Evolutionary conservation across 1,140 invertebrate genomes (phyloP).

Genomic region (Aphidius ervi): DNA sequence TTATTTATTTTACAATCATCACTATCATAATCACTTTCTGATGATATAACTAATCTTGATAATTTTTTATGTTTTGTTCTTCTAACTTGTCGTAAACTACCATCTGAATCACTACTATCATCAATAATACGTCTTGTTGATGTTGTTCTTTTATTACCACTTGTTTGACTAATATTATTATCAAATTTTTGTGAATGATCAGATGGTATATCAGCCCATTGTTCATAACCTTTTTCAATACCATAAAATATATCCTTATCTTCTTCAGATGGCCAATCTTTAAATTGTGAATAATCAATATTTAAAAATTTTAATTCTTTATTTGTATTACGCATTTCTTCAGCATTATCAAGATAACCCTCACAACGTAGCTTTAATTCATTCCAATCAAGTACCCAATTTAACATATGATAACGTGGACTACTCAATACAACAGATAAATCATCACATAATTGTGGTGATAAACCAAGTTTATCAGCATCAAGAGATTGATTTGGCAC

Average conservation of each 20-base stretch:
- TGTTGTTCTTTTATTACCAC: conserved; percentile 36
- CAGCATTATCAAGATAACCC: conserved; percentile 58
- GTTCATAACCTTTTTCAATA: conserved; percentile 59
- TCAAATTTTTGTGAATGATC: conserved; percentile 47
- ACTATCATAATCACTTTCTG: conserved; percentile 52
- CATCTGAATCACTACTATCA: conserved; percentile 46
- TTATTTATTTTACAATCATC: conserved; percentile 27
- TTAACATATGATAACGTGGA: conserved; percentile 60
- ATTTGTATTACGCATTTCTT: conserved; percentile 57
- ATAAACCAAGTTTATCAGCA: conserved; percentile 55
- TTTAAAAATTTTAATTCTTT: conserved; percentile 63
- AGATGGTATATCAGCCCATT: conserved; percentile 46
- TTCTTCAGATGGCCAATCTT: conserved; percentile 55
- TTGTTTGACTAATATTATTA: conserved; percentile 38
- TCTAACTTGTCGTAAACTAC: conserved; percentile 35
- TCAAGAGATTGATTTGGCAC: conserved; percentile 52
- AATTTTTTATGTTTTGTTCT: conserved; percentile 39
- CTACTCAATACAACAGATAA: conserved; percentile 59
- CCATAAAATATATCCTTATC: conserved; percentile 50
- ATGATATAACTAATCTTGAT: conserved; percentile 44
- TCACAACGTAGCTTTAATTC: conserved; percentile 58
- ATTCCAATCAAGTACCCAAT: conserved; percentile 59
- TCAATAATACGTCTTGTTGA: conserved; percentile 40
- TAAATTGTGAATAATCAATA: conserved; percentile 63
- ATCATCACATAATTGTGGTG: conserved; percentile 60